A percentile compares a stretch with the other conserved stretches of the same genome.
Conservation (phyloP, 35 echinoderm and acorn worm genomes). For the Strongylocentrotus purpuratus region DNA sequence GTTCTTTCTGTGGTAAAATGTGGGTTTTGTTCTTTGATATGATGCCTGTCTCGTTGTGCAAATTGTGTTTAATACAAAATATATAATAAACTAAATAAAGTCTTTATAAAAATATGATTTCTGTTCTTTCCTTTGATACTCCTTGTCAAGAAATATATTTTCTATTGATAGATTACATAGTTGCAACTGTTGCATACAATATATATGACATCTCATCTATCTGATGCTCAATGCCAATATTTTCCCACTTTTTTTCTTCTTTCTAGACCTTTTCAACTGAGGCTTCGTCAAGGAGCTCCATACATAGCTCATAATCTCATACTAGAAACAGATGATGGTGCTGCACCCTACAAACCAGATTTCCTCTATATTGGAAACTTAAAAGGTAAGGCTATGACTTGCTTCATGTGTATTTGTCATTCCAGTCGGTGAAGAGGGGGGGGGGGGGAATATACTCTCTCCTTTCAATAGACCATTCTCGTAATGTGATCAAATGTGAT, state of each 20-base stretch:
- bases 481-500: no score
- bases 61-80: neutral
- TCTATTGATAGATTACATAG: no score
- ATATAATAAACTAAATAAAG: neutral
- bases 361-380: slow-evolving; percentile 78
- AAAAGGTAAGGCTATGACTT: slow-evolving; percentile 53
- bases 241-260: neutral
- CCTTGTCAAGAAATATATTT: neutral
- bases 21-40: neutral
- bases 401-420: neutral
- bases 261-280: slow-evolving; percentile 76
- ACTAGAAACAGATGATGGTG: slow-evolving; percentile 57
- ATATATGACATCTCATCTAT: neutral
- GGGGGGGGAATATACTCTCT: no score
- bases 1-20: neutral
- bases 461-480: no score
- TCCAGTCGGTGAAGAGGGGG: no score
- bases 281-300: slow-evolving; percentile 58
- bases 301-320: slow-evolving; percentile 68
- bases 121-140: neutral
- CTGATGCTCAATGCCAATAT: neutral
- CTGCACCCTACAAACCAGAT: slow-evolving; percentile 63
- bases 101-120: neutral
- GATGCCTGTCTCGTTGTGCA: neutral
- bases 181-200: no score